Conservation (phyloP, 2,888 invertebrate genomes). For the Apamea anceps region DNA sequence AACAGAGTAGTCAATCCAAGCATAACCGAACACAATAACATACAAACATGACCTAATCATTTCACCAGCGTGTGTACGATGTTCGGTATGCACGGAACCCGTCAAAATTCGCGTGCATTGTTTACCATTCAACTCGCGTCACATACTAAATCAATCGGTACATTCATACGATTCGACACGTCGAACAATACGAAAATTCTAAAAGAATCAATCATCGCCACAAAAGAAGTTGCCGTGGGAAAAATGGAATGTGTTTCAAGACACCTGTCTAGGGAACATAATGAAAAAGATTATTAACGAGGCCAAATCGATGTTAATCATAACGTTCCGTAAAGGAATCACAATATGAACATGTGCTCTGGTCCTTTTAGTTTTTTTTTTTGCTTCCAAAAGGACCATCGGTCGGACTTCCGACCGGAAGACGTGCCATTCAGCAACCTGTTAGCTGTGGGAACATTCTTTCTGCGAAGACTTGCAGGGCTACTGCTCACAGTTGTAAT, state of each 20-base stretch:
- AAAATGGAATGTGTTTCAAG: slow-evolving; percentile 81
- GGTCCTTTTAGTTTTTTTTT: slow-evolving; percentile 79
- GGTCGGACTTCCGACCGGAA: slow-evolving; percentile 89
- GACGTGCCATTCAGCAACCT: slow-evolving; percentile 87
- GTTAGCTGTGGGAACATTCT: slow-evolving; percentile 87
- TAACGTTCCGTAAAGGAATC: slow-evolving; percentile 74
- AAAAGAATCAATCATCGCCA: slow-evolving; percentile 72
- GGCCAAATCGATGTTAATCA: slow-evolving; percentile 84
- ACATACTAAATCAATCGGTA: slow-evolving; percentile 61
- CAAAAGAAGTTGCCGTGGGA: slow-evolving; percentile 81
- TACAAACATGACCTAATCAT: slow-evolving; percentile 49
- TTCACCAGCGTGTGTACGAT: slow-evolving; percentile 43
- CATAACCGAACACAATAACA: slow-evolving; percentile 43
- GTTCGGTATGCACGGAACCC: slow-evolving; percentile 51
- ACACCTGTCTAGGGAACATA: slow-evolving; percentile 77
- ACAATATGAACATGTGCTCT: slow-evolving; percentile 81
- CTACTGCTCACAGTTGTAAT: slow-evolving; percentile 74
- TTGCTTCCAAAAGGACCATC: slow-evolving; percentile 82
- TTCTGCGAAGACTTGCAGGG: slow-evolving; percentile 78
- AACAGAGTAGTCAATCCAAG: slow-evolving; percentile 21
- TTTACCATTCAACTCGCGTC: slow-evolving; percentile 59
- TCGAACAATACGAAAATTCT: slow-evolving; percentile 67
- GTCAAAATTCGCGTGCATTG: slow-evolving; percentile 63
- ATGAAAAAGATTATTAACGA: slow-evolving; percentile 77
- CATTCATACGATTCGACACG: slow-evolving; percentile 70